Evolutionary conservation across 2,888 invertebrate species (phyloP).

Genomic region (Dromius quadrimaculatus): DNA sequence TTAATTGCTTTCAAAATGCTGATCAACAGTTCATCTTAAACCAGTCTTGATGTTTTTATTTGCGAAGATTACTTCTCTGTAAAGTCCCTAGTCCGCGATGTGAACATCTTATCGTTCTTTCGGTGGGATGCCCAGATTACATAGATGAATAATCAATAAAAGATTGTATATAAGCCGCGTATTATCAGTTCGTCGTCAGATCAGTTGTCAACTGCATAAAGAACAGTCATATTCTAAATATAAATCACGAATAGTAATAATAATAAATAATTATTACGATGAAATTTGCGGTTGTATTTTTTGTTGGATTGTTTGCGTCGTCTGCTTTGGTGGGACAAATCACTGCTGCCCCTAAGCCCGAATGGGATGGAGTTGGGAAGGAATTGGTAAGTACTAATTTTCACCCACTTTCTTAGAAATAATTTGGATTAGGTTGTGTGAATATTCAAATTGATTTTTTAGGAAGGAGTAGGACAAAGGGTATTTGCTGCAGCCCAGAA

Average conservation of each 20-base stretch:
- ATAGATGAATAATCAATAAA: neutral
- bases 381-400: conserved; percentile 13
- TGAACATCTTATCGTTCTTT: too few species aligned
- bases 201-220: neutral
- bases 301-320: neutral
- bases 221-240: neutral
- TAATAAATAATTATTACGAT: neutral
- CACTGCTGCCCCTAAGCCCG: neutral
- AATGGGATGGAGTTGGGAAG: conserved; percentile 2
- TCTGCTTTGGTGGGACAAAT: neutral
- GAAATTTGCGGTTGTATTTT: conserved; percentile 15
- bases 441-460: conserved; percentile 2
- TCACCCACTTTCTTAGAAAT: neutral
- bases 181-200: neutral
- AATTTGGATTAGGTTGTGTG: neutral
- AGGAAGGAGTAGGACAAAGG: conserved; percentile 25
- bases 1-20: conserved; percentile 4
- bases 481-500: conserved; percentile 20
- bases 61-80: neutral
- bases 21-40: neutral
- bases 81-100: neutral
- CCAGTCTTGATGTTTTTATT: neutral
- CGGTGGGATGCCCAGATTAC: too few species aligned
- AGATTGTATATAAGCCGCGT: conserved; percentile 3
- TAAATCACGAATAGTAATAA: neutral